Conservation (phyloP, 2,888 invertebrate genomes). For the Plagodis pulveraria region DNA sequence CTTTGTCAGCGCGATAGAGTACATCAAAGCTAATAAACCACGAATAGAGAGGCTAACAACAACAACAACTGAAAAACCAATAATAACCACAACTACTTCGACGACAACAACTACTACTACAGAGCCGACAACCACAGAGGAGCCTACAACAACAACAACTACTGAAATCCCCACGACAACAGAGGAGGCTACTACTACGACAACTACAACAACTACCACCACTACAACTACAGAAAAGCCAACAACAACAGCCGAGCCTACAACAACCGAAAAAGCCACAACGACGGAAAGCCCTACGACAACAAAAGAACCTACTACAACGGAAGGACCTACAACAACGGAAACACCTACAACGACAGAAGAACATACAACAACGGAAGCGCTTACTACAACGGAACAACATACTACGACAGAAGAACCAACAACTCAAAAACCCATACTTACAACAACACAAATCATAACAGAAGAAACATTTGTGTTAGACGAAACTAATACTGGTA, state of each 20-base stretch:
- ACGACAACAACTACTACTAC: neutral
- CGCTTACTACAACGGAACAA: neutral
- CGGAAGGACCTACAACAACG: conserved; percentile 9
- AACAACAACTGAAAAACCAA: conserved; percentile 19
- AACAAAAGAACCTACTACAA: neutral
- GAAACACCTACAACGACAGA: neutral
- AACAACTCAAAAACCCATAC: neutral
- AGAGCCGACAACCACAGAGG: too few species aligned
- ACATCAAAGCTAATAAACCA: conserved; percentile 48
- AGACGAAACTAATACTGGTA: neutral
- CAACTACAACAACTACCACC: too few species aligned
- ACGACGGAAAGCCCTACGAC: conserved; percentile 5
- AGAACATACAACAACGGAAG: conserved; percentile 2
- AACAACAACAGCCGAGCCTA: too few species aligned
- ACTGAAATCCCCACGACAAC: neutral
- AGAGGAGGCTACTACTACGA: too few species aligned
- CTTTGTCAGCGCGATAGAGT: conserved; percentile 50
- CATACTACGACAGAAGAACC: neutral
- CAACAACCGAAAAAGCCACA: neutral
- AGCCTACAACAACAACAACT: neutral
- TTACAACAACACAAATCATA: neutral
- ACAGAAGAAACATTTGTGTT: too few species aligned
- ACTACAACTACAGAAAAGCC: too few species aligned
- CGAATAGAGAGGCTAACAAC: conserved; percentile 32
- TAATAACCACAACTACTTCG: neutral